Evolutionary conservation across 2,888 invertebrate species (phyloP), one percentile per base, ranked within the genome.

Genomic region (Cepaea hortensis): DNA sequence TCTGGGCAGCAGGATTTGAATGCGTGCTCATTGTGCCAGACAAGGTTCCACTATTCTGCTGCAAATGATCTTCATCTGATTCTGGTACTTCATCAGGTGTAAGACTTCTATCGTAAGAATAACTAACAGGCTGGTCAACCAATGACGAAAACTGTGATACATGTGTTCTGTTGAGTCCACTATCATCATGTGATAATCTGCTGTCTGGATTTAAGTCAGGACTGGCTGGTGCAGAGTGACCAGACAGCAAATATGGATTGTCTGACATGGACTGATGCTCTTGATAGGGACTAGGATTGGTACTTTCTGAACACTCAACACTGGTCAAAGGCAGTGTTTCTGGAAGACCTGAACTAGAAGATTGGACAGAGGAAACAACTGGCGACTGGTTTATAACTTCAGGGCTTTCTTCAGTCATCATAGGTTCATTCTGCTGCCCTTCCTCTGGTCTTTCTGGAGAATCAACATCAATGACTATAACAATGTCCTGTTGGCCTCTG

Each of bases 401-500:
- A 61, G 23, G 77, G 9, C 46, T 65, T 20, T 50, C 55, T 9
- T 55, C 62, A 79, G 15, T 62, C 15, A 61, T 3, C 6, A 68
- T 20, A 46, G 65, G 46, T 46, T 81, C 68, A 80, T 62, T 80
- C 46, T 80, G 80, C 20, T 68, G 50, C 11, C 3, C 11, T 81
- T 48, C 81, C 70, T 68, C 70, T 68, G 77, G 61, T 20, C 62
- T 68, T 80, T 77, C 79, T 70, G 85, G 84, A 20, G 85, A 85
- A 65, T 85, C 85, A 7, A 72, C 80, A 75, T 85, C 85, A 55
- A 85, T n/a, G 62, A 79, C 85, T 18, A 86, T 86, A n/a, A 86
- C 81, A 23, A 79, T 79, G 7, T 85, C 75, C n/a, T 81, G 85
- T 9, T 81, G 55, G 7, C 68, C 55, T 15, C 84, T 68, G 48